phyloP scores from a whole-genome alignment of 2,113 vertebrate species.

The Thunnus thynnus region DNA sequence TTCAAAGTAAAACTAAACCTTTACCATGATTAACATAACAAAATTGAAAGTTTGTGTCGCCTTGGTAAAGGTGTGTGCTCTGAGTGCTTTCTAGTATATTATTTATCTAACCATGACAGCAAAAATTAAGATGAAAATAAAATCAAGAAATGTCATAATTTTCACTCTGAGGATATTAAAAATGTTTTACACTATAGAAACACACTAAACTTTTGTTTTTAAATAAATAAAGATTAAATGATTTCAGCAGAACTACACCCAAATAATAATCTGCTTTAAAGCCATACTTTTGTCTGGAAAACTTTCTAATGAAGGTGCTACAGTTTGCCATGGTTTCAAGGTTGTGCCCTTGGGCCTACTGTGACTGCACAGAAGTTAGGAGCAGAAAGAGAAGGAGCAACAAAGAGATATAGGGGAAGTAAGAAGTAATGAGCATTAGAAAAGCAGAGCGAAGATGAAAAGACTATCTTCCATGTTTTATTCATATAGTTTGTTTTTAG shows the following conservation, averaged over 20 bases:
- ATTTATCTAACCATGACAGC: conserved; percentile 15
- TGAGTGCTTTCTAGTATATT: no score
- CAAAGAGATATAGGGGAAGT: conserved; percentile 52
- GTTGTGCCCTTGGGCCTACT: conserved; percentile 66
- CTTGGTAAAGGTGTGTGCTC: no score
- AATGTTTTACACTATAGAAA: not conserved
- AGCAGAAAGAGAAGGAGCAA: conserved; percentile 31
- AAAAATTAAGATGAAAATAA: not conserved
- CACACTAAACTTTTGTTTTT: not conserved
- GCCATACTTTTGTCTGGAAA: conserved; percentile 19
- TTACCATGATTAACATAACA: no score
- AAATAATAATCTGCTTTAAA: conserved; percentile 11
- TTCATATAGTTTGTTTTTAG: conserved; percentile 82
- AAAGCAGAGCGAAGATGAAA: conserved; percentile 78
- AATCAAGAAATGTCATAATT: not conserved
- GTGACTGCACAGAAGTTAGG: conserved; percentile 53
- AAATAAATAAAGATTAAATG: conserved; percentile 20
- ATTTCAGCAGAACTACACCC: not conserved
- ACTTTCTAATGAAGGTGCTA: conserved; percentile 51
- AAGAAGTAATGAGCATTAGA: conserved; percentile 76
- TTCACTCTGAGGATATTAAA: not conserved
- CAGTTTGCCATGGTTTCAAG: conserved; percentile 59
- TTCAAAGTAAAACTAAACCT: no score
- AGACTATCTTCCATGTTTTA: conserved; percentile 74
- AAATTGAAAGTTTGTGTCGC: no score